Conservation (phyloP, 1,140 invertebrate genomes). For the Ectropis grisescens region DNA sequence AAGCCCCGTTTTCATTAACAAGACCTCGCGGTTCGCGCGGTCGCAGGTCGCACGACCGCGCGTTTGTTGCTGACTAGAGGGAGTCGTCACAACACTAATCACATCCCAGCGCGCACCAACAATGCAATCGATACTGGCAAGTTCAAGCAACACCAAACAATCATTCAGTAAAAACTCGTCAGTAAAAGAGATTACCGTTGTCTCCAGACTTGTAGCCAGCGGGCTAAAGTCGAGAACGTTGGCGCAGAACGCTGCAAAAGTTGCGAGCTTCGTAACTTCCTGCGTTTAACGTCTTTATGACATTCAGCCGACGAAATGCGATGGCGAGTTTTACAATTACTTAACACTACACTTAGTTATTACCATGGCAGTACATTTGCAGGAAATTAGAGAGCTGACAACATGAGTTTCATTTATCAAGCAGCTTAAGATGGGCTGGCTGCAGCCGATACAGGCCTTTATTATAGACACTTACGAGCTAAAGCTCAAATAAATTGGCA, state of each 20-base stretch:
- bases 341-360: conserved; percentile 43
- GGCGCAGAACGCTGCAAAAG: conserved; percentile 10
- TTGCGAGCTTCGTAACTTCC: conserved; percentile 32
- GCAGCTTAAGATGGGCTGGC: conserved; percentile 37
- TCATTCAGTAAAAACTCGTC: no score
- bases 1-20: conserved; percentile 20
- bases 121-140: conserved; percentile 1
- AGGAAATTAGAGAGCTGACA: conserved; percentile 44
- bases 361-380: conserved; percentile 46
- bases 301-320: conserved; percentile 16
- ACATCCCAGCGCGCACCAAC: neutral
- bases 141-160: no score
- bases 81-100: conserved; percentile 12
- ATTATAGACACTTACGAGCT: conserved; percentile 2
- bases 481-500: conserved; percentile 18
- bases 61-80: conserved; percentile 37
- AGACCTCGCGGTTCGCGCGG: no score
- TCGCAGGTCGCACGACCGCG: conserved; percentile 12
- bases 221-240: neutral
- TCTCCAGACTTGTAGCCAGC: no score
- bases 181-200: no score
- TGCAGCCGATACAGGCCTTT: conserved; percentile 14
- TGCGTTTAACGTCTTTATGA: conserved; percentile 26
- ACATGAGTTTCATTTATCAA: conserved; percentile 44
- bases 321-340: conserved; percentile 17